Evolutionary conservation across 2,113 vertebrate species (phyloP).

Genomic region (Thalassoma bifasciatum): DNA sequence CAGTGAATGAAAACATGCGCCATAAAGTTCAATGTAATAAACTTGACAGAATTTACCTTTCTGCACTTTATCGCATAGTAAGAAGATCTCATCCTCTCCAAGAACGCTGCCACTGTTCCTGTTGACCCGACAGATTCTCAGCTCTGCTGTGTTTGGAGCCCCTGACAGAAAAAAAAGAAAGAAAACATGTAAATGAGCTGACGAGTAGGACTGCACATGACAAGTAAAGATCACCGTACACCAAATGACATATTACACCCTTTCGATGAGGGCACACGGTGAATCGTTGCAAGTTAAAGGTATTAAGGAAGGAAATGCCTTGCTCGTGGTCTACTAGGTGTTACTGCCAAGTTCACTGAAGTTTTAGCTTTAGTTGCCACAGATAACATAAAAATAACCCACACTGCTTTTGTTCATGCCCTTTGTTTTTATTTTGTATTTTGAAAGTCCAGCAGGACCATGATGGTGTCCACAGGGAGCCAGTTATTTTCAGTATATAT

Average conservation of each 20-base stretch:
- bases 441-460: background rate
- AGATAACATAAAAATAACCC: no score
- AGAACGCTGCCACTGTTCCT: conserved; percentile 95
- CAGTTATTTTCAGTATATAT: background rate
- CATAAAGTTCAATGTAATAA: background rate
- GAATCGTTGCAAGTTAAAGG: no score
- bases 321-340: no score
- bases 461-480: background rate
- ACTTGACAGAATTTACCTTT: conserved; percentile 87
- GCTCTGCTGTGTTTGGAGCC: conserved; percentile 96
- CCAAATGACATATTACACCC: no score
- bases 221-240: no score
- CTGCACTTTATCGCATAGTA: conserved; percentile 98
- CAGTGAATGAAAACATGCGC: no score
- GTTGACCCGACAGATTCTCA: conserved; percentile 97
- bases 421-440: background rate
- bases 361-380: no score
- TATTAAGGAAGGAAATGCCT: no score
- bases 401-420: background rate
- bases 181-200: background rate
- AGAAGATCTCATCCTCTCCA: conserved; percentile 98
- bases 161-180: conserved; percentile 81
- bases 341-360: no score
- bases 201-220: background rate
- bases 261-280: no score